Conservation (phyloP, 2,888 invertebrate species). For the Catocala fraxini region DNA sequence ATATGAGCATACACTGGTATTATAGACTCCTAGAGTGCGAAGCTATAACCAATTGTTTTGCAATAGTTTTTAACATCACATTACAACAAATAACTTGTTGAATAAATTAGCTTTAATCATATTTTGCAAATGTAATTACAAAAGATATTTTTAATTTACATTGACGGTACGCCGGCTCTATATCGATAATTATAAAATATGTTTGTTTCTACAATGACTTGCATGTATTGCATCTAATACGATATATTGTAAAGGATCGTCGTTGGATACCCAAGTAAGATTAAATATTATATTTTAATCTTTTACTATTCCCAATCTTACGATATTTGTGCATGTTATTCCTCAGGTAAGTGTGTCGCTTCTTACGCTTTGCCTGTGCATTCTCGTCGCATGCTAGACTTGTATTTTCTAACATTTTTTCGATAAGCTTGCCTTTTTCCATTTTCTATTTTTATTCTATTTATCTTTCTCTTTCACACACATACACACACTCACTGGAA, state of each 20-base stretch:
- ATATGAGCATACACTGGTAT: conserved; percentile 57
- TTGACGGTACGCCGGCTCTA: conserved; percentile 59
- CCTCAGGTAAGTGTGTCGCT: conserved; percentile 74
- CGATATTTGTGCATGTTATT: conserved; percentile 70
- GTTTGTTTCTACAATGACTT: conserved; percentile 70
- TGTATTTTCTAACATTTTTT: conserved; percentile 58
- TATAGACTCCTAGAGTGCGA: conserved; percentile 82
- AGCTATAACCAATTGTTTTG: conserved; percentile 86
- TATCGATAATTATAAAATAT: conserved; percentile 55
- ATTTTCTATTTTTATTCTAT: conserved; percentile 70
- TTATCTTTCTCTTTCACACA: conserved; percentile 76
- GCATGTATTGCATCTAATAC: conserved; percentile 73
- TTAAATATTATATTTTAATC: conserved; percentile 70
- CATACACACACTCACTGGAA: conserved; percentile 65
- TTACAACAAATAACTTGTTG: conserved; percentile 70
- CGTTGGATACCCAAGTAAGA: conserved; percentile 86
- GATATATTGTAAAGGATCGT: conserved; percentile 81
- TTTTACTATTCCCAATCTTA: conserved; percentile 65
- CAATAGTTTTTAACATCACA: conserved; percentile 82
- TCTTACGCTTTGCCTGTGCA: conserved; percentile 75
- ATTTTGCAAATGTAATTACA: conserved; percentile 80
- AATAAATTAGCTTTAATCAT: conserved; percentile 79
- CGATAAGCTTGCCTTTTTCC: conserved; percentile 75
- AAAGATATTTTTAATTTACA: conserved; percentile 66
- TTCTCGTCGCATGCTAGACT: conserved; percentile 77